Percentiles rank a stretch among this genome's conserved stretches.
Conservation (phyloP, 2,888 invertebrate species). For the Caenorhabditis parvicauda region DNA sequence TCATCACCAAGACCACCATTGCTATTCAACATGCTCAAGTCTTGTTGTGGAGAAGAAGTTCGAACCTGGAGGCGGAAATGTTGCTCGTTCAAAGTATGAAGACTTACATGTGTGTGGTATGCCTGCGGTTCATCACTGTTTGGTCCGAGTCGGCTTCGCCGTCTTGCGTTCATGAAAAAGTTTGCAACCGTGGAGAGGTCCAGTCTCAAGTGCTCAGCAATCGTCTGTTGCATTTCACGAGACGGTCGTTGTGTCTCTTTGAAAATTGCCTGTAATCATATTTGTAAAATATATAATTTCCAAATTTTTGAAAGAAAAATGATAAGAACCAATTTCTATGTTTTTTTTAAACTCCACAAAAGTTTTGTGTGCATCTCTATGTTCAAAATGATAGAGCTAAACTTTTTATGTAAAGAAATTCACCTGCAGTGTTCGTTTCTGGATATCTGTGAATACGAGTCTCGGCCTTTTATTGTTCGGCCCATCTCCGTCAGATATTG, state of each 20-base stretch:
- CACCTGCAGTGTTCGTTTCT: conserved; percentile 88
- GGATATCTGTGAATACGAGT: conserved; percentile 99
- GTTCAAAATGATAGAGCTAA: background rate
- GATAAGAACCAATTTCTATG: background rate
- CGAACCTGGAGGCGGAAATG: too few relatives aligned
- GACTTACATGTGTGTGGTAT: conserved; percentile 43
- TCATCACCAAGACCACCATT: too few relatives aligned
- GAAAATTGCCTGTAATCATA: conserved; percentile 58
- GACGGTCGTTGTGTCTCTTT: conserved; percentile 62
- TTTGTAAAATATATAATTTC: too few relatives aligned
- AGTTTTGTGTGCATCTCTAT: background rate
- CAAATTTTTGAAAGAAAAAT: background rate
- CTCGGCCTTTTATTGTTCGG: conserved; percentile 82
- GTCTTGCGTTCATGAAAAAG: conserved; percentile 99
- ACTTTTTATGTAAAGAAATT: background rate
- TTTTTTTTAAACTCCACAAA: too few relatives aligned
- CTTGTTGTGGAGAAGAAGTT: too few relatives aligned
- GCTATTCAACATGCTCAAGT: too few relatives aligned
- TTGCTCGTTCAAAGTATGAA: too few relatives aligned
- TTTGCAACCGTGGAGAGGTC: conserved; percentile 72
- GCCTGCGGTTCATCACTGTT: conserved; percentile 39
- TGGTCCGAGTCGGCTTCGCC: conserved; percentile 69
- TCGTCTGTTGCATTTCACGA: conserved; percentile 61
- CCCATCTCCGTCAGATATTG: conserved; percentile 13
- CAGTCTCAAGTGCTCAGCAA: conserved; percentile 58